Evolutionary conservation across 2,113 vertebrate genomes (phyloP).

Genomic region (Elaphurus davidianus): DNA sequence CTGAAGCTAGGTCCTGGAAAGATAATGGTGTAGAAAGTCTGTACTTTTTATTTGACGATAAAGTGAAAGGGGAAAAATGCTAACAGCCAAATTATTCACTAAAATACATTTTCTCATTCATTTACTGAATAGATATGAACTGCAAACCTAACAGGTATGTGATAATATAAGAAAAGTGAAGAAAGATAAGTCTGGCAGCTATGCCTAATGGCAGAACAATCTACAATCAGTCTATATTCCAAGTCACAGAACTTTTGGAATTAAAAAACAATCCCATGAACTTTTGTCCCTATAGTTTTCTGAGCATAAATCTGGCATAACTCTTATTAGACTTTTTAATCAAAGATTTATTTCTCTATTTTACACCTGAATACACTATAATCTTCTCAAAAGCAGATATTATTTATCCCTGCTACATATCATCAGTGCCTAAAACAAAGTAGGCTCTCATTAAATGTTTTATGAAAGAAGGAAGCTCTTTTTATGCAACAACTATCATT

Average conservation of each 20-base stretch:
- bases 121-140: neutral
- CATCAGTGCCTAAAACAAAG: neutral
- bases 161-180: neutral
- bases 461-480: neutral
- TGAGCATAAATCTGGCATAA: neutral
- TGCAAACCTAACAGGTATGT: neutral
- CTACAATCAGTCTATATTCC: neutral
- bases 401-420: neutral
- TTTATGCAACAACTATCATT: slow-evolving; percentile 6
- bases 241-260: neutral
- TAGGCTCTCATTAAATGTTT: neutral
- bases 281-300: neutral
- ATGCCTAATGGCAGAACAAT: neutral
- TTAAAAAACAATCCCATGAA: neutral
- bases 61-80: neutral
- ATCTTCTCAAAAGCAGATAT: neutral
- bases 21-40: neutral
- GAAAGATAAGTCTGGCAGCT: neutral
- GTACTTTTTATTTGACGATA: neutral
- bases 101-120: neutral
- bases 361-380: neutral
- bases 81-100: neutral
- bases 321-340: neutral
- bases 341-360: neutral
- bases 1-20: neutral